These are phyloP conservation scores for Cephalopachus bancanus DNA, from an alignment of 2,797 vertebrate species.

Conservation along the genomic window DNA sequence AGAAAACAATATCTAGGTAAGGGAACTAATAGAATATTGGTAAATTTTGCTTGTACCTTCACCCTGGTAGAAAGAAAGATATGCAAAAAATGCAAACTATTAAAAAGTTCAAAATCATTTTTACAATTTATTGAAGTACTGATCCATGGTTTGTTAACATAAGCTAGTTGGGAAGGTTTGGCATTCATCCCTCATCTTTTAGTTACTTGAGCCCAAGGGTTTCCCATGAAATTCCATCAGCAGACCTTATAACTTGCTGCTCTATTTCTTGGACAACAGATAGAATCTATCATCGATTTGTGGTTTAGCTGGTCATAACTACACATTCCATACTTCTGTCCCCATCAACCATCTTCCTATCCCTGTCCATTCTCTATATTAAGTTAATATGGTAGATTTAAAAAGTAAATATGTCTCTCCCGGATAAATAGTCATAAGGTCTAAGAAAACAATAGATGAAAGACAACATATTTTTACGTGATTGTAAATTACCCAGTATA, in stretches of 20 bases:
- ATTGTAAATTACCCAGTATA: background rate
- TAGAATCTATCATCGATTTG: background rate
- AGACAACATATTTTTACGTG: background rate
- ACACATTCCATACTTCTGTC: background rate
- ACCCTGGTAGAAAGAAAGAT: background rate
- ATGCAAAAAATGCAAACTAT: constrained; percentile 7
- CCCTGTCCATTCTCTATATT: background rate
- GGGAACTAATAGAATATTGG: background rate
- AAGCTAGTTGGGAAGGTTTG: constrained; percentile 33
- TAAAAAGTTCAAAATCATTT: constrained; percentile 29
- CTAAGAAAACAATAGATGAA: constrained; percentile 57
- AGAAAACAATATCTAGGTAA: background rate
- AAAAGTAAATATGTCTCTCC: background rate
- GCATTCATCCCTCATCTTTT: constrained; percentile 1
- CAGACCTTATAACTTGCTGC: background rate
- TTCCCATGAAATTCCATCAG: background rate
- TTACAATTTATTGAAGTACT: background rate
- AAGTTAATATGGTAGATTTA: background rate
- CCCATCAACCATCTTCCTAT: background rate
- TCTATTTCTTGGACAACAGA: background rate
- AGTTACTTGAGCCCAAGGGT: background rate
- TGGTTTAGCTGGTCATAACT: background rate
- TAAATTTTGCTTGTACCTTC: constrained; percentile 36
- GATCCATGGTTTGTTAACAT: background rate
- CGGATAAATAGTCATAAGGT: background rate